These are phyloP conservation scores for Vimba vimba DNA, from an alignment of 2,113 vertebrate genomes.

Conservation along the genomic window DNA sequence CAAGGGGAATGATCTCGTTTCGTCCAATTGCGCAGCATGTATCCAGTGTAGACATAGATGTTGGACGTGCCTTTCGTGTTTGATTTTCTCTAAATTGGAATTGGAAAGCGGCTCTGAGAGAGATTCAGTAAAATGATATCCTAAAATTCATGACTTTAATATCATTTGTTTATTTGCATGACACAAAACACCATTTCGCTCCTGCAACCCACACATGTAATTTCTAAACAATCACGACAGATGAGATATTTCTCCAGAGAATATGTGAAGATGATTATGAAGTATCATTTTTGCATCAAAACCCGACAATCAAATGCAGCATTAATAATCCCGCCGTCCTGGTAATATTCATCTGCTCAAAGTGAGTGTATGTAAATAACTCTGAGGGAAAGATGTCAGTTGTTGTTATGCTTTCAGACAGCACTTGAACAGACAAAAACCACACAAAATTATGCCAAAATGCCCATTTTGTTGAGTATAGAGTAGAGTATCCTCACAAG, in stretches of 20 bases:
- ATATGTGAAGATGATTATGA: not conserved
- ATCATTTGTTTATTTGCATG: conserved; percentile 26
- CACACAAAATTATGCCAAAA: too few species aligned
- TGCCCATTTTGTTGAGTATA: too few species aligned
- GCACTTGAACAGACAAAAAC: too few species aligned
- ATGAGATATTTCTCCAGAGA: not conserved
- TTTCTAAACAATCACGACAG: conserved; percentile 1
- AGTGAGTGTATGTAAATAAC: conserved; percentile 23
- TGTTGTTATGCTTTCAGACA: conserved; percentile 7
- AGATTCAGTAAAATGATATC: conserved; percentile 7
- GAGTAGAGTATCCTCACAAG: too few species aligned
- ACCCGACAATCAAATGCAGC: conserved; percentile 1
- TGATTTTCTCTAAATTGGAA: not conserved
- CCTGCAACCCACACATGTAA: not conserved
- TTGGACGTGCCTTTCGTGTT: not conserved
- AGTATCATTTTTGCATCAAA: not conserved
- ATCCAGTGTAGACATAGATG: not conserved
- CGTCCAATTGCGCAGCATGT: not conserved
- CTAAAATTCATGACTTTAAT: not conserved
- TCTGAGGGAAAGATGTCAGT: conserved; percentile 27
- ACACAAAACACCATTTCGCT: not conserved
- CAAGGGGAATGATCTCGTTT: not conserved
- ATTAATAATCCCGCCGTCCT: conserved; percentile 5
- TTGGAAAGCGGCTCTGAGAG: not conserved
- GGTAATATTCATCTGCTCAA: conserved; percentile 16